A percentile compares a stretch with the other conserved stretches of the same genome.
phyloP scores from a whole-genome alignment of 1,140 invertebrate species.

The Bombus consobrinus region DNA sequence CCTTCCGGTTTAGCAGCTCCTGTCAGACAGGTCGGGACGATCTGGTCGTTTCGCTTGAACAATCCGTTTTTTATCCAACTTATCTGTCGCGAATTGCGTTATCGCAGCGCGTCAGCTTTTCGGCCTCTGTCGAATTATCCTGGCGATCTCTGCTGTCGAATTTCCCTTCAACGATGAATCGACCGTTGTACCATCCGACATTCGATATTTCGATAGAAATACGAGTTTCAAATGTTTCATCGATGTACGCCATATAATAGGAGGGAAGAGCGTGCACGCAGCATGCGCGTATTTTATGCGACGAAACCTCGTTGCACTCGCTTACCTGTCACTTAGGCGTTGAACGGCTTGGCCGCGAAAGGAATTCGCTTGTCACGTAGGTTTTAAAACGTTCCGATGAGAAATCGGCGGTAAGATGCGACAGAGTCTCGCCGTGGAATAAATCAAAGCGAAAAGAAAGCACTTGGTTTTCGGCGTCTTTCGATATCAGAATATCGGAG shows the following conservation, averaged over 20 bases:
- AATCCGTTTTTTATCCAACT: not conserved
- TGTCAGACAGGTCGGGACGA: not conserved
- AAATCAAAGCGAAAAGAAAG: not conserved
- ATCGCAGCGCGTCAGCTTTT: constrained; percentile 54
- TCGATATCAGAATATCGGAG: constrained; percentile 6
- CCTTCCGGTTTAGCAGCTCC: not conserved
- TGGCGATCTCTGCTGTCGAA: constrained; percentile 7
- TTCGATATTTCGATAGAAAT: not conserved
- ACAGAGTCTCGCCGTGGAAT: not conserved
- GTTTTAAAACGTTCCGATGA: not conserved
- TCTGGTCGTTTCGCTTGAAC: constrained; percentile 7
- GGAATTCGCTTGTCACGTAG: no score
- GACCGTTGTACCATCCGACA: no score
- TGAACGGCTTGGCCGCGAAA: no score
- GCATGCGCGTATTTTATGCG: no score
- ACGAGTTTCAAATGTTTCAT: constrained; percentile 14
- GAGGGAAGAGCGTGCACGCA: no score
- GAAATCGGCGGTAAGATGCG: not conserved
- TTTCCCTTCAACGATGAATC: constrained; percentile 11
- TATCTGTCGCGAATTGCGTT: constrained; percentile 25
- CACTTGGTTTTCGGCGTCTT: not conserved
- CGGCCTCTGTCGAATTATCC: constrained; percentile 49
- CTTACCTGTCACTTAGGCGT: no score
- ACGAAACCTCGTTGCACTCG: no score
- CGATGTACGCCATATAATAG: not conserved